phyloP scores from a whole-genome alignment of 2,888 invertebrate genomes.

The Linnaemya tessellans region DNA sequence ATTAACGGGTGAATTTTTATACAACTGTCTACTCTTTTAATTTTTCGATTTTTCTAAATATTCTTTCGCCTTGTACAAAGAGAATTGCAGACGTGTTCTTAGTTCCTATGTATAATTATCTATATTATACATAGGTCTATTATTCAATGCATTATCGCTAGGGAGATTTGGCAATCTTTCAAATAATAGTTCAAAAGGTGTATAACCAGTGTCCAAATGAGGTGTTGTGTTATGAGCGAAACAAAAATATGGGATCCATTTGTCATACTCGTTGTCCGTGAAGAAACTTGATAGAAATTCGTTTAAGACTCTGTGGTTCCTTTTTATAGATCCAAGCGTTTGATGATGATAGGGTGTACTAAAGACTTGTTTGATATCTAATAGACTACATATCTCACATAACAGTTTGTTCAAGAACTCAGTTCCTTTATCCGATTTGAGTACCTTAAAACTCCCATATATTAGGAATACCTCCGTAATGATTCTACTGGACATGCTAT shows the following conservation, averaged over 20 bases:
- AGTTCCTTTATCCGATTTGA: background rate
- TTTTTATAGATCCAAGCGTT: background rate
- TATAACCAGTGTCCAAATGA: background rate
- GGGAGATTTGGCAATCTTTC: background rate
- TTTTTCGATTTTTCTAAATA: background rate
- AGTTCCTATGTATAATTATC: background rate
- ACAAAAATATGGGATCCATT: background rate
- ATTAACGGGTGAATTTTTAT: background rate
- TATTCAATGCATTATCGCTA: background rate
- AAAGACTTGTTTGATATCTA: background rate
- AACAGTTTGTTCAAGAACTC: background rate
- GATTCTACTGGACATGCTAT: background rate
- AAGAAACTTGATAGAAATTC: background rate
- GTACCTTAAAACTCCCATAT: background rate
- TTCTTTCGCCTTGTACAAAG: background rate
- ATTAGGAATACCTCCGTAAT: background rate
- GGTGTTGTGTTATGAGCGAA: slow-evolving; percentile 6
- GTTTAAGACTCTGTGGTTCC: background rate
- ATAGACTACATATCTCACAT: background rate
- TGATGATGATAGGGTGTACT: background rate
- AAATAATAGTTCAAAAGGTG: background rate
- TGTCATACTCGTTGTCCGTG: background rate
- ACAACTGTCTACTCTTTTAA: background rate
- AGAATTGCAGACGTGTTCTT: background rate
- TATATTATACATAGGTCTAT: background rate